These are phyloP conservation scores for Schrankia costaestrigalis DNA, from an alignment of 2,888 invertebrate species.

Conservation along the genomic window DNA sequence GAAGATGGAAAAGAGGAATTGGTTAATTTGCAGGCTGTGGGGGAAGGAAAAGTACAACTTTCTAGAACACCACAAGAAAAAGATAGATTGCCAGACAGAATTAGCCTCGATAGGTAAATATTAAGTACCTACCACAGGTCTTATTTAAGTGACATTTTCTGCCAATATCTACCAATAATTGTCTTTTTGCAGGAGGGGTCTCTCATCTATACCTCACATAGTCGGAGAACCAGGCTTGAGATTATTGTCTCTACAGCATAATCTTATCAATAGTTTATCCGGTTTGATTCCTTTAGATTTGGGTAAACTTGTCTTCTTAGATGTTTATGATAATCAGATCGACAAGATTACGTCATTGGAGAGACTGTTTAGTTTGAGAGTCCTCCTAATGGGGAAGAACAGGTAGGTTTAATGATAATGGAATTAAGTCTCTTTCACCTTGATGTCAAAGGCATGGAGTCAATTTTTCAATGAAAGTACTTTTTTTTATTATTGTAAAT, in stretches of 20 bases:
- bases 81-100: constrained; percentile 91
- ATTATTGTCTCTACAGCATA: constrained; percentile 94
- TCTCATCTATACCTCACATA: constrained; percentile 91
- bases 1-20: constrained; percentile 63
- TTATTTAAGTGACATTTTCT: background rate
- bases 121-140: background rate
- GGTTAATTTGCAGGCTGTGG: constrained; percentile 79
- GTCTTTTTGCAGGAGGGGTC: constrained; percentile 82
- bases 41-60: constrained; percentile 85
- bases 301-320: constrained; percentile 92
- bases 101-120: constrained; percentile 89
- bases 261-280: constrained; percentile 89
- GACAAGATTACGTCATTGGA: constrained; percentile 91
- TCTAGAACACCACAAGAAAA: constrained; percentile 87
- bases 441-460: no score
- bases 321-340: constrained; percentile 96
- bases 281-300: constrained; percentile 80
- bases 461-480: background rate
- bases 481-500: no score
- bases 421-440: no score
- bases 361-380: constrained; percentile 88
- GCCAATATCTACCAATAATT: background rate
- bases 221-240: constrained; percentile 90
- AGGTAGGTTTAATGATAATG: constrained; percentile 76
- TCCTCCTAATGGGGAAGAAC: constrained; percentile 95